Base-by-base conservation (phyloP, 2,113 vertebrate species). In the Diglossa brunneiventris region DNA sequence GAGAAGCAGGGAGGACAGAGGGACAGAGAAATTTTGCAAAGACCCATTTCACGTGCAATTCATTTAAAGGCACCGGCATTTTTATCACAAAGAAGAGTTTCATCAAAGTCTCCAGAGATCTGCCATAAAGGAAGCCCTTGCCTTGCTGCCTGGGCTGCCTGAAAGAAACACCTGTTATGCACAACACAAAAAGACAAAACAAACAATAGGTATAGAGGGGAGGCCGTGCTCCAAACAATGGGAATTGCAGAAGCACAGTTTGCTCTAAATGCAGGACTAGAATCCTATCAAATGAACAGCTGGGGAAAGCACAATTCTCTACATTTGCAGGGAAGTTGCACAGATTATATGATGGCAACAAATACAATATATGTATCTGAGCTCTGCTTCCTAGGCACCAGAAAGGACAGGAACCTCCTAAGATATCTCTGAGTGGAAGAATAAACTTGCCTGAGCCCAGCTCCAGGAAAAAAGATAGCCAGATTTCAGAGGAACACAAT, bases 111-210 rank as follows among this genome's bases (percentile, higher is more conserved):
- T 97, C 96, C 61, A 85, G 95, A 88, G 94, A 97, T 66, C 79
- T 61, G 89, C 91, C 90, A 97, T 90, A 95, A 96, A 95, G 92
- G 91, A 95, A 97, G 50, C 87, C 78, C 78, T 80, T 85, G 83
- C 90, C 91, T 96, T 92, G 89, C 84, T 83, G 74, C 92, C 92
- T 94, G 46, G 66, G 78, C 89, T 84, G 64, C 3, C 90, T 96
- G 96, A 97, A 97, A 96, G 96, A 97, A 97, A 96, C 90, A 96
- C 94, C 94, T 97, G 95, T 94, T 96, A 95, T 23, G 5, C 44
- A 88, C 74, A 86, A 97, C 85, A 96, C 95, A 91, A 30, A 84
- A 95, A 64, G 91, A 87, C 78, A 82, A 89, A 90, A 89, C 86
- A 83, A 95, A 97, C 96, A 97, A 97, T 97, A 89, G 94, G 76